Percentiles rank a stretch among this genome's conserved stretches.
Evolutionary conservation across 2,113 vertebrate species (phyloP).

Genomic region (Anthoscopus minutus): DNA sequence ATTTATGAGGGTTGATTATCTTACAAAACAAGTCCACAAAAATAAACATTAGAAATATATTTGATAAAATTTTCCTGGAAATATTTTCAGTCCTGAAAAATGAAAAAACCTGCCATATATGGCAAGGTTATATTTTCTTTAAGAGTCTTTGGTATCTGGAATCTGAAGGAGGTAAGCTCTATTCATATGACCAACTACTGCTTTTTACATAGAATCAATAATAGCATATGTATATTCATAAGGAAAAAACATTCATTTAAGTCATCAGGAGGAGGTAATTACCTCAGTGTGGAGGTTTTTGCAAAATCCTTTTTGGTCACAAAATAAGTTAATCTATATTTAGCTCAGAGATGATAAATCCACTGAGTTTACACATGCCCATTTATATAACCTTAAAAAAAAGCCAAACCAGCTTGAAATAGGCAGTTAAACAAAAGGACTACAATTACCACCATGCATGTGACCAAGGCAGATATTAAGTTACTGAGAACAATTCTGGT

Average conservation of each 20-base stretch:
- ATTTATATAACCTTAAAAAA: background rate
- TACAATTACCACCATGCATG: background rate
- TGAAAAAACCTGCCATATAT: background rate
- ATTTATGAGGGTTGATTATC: background rate
- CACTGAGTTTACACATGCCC: background rate
- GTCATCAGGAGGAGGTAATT: conserved; percentile 16
- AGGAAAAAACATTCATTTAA: conserved; percentile 4
- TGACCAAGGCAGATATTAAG: background rate
- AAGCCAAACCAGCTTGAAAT: background rate
- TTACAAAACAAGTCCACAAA: background rate
- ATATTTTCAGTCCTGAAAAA: background rate
- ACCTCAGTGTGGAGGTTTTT: background rate
- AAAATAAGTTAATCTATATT: background rate
- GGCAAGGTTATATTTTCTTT: background rate
- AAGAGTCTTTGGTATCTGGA: background rate
- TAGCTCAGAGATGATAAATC: background rate
- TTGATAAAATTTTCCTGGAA: background rate
- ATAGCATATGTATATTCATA: conserved; percentile 6
- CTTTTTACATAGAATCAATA: background rate
- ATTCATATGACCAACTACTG: background rate
- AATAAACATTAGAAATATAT: background rate
- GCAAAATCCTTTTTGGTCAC: background rate
- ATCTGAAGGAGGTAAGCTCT: background rate
- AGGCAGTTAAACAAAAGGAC: background rate
- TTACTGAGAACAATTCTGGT: background rate